A percentile compares a stretch with the other conserved stretches of the same genome.
Evolutionary conservation across 2,113 vertebrate genomes (phyloP).

Genomic region (Aythya baeri): DNA sequence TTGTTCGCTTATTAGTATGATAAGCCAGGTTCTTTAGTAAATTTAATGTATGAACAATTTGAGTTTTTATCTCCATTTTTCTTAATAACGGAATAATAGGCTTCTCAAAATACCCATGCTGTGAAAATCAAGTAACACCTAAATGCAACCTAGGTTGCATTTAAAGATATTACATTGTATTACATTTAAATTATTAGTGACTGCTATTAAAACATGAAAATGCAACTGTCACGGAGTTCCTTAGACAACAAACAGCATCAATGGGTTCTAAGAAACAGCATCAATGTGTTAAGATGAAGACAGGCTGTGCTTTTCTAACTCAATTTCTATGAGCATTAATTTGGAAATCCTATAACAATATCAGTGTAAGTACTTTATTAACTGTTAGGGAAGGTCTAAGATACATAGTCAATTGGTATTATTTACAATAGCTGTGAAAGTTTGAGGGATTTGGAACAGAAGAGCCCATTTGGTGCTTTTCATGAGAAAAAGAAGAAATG

Average conservation of each 20-base stretch:
- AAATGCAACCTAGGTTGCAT: neutral
- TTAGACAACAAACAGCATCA: neutral
- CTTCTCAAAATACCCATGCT: neutral
- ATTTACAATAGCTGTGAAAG: neutral
- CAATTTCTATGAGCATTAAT: neutral
- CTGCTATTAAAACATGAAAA: neutral
- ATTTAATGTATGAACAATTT: neutral
- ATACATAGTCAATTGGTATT: neutral
- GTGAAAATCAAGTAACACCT: constrained; percentile 16
- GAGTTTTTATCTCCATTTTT: neutral
- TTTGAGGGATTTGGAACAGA: neutral
- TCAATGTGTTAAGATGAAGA: neutral
- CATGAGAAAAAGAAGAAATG: neutral
- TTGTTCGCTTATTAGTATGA: constrained; percentile 5
- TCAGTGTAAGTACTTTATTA: neutral
- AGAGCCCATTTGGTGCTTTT: neutral
- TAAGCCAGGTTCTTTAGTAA: neutral
- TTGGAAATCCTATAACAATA: neutral
- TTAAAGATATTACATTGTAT: neutral
- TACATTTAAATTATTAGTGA: neutral
- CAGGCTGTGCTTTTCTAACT: neutral
- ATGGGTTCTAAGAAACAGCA: neutral
- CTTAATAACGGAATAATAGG: neutral
- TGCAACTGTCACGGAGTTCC: neutral
- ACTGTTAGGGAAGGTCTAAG: neutral